phyloP scores from a whole-genome alignment of 2,797 vertebrate species.

The Dipus sagitta region DNA sequence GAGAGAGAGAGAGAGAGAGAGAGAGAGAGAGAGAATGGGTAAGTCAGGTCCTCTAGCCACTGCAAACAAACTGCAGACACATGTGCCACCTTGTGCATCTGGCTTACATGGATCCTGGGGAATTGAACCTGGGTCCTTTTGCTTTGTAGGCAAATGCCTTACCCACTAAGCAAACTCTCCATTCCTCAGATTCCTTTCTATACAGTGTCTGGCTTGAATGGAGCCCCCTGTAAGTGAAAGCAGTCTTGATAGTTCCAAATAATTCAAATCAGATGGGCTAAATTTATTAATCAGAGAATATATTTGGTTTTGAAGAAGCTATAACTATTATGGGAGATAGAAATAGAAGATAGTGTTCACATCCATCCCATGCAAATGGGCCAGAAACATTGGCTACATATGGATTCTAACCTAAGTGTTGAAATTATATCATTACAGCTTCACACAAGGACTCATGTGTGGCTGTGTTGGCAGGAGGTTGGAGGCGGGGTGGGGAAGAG shows the following conservation, averaged over 20 bases:
- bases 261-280: conserved; percentile 62
- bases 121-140: too few relatives aligned
- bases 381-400: conserved; percentile 53
- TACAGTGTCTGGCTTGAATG: conserved; percentile 1
- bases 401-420: conserved; percentile 56
- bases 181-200: conserved; percentile 23
- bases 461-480: background rate
- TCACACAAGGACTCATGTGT: conserved; percentile 50
- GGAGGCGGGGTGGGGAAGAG: background rate
- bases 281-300: conserved; percentile 50
- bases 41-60: too few relatives aligned
- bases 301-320: conserved; percentile 42
- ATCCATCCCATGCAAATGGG: conserved; percentile 26
- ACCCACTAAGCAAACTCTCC: too few relatives aligned
- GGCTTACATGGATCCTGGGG: too few relatives aligned
- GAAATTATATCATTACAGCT: conserved; percentile 40
- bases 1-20: too few relatives aligned
- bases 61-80: too few relatives aligned
- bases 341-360: conserved; percentile 38
- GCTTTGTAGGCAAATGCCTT: too few relatives aligned
- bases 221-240: background rate
- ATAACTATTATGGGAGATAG: conserved; percentile 45
- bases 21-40: too few relatives aligned
- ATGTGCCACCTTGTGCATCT: too few relatives aligned
- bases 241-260: conserved; percentile 34